Conservation (phyloP, 2,888 invertebrate genomes). For the Cryptocephalus primarius region DNA sequence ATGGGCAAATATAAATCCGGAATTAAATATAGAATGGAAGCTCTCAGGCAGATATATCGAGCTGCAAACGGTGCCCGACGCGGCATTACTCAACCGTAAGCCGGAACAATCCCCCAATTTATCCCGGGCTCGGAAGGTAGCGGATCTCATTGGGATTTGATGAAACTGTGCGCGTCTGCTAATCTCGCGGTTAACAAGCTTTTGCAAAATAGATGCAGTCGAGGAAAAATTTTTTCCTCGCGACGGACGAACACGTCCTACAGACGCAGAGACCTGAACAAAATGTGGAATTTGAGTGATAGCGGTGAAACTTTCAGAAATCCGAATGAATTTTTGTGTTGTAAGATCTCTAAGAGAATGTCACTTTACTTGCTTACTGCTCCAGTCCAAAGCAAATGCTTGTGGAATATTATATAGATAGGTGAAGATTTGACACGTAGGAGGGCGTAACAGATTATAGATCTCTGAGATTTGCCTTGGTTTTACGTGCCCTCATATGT, state of each 20-base stretch:
- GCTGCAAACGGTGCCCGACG: constrained; percentile 37
- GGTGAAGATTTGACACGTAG: too few relatives aligned
- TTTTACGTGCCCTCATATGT: too few relatives aligned
- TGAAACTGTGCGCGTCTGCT: constrained; percentile 38
- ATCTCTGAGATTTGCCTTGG: too few relatives aligned
- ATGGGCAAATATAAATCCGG: constrained; percentile 38
- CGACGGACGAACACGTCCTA: neutral
- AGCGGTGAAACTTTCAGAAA: too few relatives aligned
- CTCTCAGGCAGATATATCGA: constrained; percentile 33
- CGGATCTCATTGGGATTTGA: constrained; percentile 41
- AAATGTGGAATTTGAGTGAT: neutral
- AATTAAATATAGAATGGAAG: constrained; percentile 37
- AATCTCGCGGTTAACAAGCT: constrained; percentile 40
- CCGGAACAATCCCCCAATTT: constrained; percentile 39
- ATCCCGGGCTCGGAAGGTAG: constrained; percentile 36
- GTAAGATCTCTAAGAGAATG: too few relatives aligned
- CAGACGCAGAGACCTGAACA: neutral
- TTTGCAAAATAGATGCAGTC: constrained; percentile 37
- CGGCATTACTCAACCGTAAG: constrained; percentile 39
- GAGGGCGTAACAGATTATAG: too few relatives aligned
- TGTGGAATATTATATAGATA: too few relatives aligned
- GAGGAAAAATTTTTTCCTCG: constrained; percentile 7
- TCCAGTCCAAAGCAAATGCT: too few relatives aligned
- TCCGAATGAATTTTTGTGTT: too few relatives aligned
- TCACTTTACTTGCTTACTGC: too few relatives aligned